These are phyloP conservation scores for Chloroceryle aenea DNA, from an alignment of 2,113 vertebrate genomes.

Conservation along the genomic window DNA sequence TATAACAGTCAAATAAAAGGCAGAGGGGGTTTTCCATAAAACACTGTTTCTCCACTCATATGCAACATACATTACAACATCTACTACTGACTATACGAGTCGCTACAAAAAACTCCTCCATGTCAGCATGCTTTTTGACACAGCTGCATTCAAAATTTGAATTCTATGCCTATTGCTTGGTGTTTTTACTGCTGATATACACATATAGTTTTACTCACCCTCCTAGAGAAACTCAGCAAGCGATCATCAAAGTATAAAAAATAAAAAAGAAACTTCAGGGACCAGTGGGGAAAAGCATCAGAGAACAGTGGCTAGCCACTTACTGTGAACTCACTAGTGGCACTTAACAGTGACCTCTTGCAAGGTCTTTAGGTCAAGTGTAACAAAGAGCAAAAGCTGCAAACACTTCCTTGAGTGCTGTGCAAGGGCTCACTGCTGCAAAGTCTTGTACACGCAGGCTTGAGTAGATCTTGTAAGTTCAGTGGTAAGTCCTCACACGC, in stretches of 20 bases:
- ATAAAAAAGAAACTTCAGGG: constrained; percentile 64
- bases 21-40: background rate
- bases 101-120: background rate
- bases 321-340: constrained; percentile 19
- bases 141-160: background rate
- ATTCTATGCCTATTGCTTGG: background rate
- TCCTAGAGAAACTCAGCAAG: background rate
- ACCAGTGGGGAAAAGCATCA: constrained; percentile 12
- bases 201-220: background rate
- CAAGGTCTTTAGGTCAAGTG: constrained; percentile 49
- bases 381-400: constrained; percentile 41
- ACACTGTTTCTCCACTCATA: background rate
- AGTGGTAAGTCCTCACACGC: background rate
- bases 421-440: background rate
- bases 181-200: background rate
- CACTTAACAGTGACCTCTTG: constrained; percentile 37
- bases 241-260: constrained; percentile 28
- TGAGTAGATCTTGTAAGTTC: background rate
- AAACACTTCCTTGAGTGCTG: background rate
- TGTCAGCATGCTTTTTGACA: background rate
- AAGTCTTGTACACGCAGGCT: background rate
- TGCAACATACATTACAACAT: background rate
- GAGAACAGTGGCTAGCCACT: constrained; percentile 17
- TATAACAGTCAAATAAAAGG: background rate
- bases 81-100: background rate